Percentiles rank a stretch among this genome's conserved stretches.
Conservation (phyloP, 2,797 vertebrate species). For the Bryconaethiops microstoma region DNA sequence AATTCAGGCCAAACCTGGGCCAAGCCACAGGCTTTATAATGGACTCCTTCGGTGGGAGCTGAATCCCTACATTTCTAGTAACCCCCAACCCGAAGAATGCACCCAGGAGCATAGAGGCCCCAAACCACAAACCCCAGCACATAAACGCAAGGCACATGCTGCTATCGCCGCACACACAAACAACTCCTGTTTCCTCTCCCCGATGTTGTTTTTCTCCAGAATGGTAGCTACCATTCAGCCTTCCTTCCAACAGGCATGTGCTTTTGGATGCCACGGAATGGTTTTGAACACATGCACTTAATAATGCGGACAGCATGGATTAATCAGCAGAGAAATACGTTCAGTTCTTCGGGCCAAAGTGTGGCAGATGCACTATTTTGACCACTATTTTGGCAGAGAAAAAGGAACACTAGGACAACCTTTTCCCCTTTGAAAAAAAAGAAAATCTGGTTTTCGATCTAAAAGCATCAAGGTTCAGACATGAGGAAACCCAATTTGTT, state of each 20-base stretch:
- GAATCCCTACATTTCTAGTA: slow-evolving; percentile 54
- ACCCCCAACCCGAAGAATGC: slow-evolving; percentile 70
- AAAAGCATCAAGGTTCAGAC: slow-evolving; percentile 67
- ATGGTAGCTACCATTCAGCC: neutral
- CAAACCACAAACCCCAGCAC: slow-evolving; percentile 65
- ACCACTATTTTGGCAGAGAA: slow-evolving; percentile 5
- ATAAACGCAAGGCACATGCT: slow-evolving; percentile 56
- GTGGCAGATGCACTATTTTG: neutral
- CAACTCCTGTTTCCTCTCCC: slow-evolving; percentile 11
- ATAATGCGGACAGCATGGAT: slow-evolving; percentile 14
- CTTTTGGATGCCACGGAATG: neutral
- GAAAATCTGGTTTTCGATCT: slow-evolving; percentile 53
- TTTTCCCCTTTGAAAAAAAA: slow-evolving; percentile 50
- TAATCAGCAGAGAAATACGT: slow-evolving; percentile 9
- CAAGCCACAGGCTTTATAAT: slow-evolving; percentile 69
- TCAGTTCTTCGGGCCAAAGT: neutral
- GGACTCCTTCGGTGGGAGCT: slow-evolving; percentile 62
- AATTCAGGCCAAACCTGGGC: slow-evolving; percentile 68
- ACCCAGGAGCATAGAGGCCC: slow-evolving; percentile 35
- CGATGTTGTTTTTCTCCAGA: slow-evolving; percentile 1
- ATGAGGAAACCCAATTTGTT: slow-evolving; percentile 77
- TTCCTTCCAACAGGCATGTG: slow-evolving; percentile 17
- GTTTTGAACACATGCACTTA: slow-evolving; percentile 20
- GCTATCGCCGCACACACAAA: slow-evolving; percentile 1
- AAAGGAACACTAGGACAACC: slow-evolving; percentile 39